A percentile compares a stretch with the other conserved stretches of the same genome.
Evolutionary conservation across 2,888 invertebrate species (phyloP).

Genomic region (Aproaerema taeniolella): DNA sequence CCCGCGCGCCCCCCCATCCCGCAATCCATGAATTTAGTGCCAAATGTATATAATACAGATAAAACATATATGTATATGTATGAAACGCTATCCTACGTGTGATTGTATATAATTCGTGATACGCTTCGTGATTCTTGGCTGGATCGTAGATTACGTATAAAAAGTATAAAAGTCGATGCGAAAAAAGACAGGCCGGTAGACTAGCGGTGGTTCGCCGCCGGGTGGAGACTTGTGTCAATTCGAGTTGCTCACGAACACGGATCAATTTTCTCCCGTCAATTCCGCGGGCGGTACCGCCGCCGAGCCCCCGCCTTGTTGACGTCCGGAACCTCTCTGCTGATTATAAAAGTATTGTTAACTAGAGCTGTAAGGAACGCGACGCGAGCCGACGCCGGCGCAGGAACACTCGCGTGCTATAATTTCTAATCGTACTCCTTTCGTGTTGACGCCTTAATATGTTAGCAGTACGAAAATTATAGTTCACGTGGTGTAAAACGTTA

Average conservation of each 20-base stretch:
- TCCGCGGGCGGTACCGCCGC: slow-evolving; percentile 22
- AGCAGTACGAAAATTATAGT: slow-evolving; percentile 71
- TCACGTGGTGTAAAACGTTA: slow-evolving; percentile 39
- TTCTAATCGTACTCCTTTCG: slow-evolving; percentile 72
- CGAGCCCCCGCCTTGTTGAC: slow-evolving; percentile 6
- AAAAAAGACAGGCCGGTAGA: slow-evolving; percentile 26
- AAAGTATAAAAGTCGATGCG: slow-evolving; percentile 22
- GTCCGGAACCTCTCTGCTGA: no score
- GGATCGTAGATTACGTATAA: slow-evolving; percentile 20
- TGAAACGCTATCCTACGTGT: slow-evolving; percentile 32
- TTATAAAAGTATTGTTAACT: slow-evolving; percentile 18
- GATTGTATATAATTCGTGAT: slow-evolving; percentile 29
- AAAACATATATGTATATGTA: slow-evolving; percentile 42
- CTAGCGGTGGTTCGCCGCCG: slow-evolving; percentile 16
- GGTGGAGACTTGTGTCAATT: slow-evolving; percentile 41
- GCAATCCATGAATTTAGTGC: slow-evolving; percentile 57
- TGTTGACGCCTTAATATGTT: slow-evolving; percentile 66
- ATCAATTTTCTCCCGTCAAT: slow-evolving; percentile 54
- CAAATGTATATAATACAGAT: slow-evolving; percentile 69
- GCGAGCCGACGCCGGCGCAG: slow-evolving; percentile 21
- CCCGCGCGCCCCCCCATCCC: slow-evolving; percentile 27
- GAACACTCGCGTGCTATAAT: slow-evolving; percentile 43
- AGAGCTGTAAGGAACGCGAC: slow-evolving; percentile 22
- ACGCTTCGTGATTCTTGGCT: slow-evolving; percentile 27
- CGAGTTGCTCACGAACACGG: slow-evolving; percentile 46